These are phyloP conservation scores for Cecropterus lyciades DNA, from an alignment of 1,140 invertebrate species.

Conservation along the genomic window DNA sequence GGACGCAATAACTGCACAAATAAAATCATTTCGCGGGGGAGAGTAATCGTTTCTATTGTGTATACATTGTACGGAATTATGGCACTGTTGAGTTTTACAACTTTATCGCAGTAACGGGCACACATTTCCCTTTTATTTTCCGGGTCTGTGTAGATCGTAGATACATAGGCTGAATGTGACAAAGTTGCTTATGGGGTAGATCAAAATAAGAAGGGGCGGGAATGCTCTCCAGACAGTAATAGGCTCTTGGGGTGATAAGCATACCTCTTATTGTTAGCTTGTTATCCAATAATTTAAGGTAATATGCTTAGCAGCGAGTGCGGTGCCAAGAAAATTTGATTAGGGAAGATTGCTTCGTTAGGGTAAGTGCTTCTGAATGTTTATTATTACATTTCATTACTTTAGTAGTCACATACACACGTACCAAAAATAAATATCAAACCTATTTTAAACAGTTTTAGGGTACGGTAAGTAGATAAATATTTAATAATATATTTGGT, in stretches of 20 bases:
- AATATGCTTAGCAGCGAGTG: constrained; percentile 62
- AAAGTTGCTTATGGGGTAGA: constrained; percentile 55
- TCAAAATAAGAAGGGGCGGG: constrained; percentile 67
- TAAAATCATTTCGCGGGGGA: constrained; percentile 81
- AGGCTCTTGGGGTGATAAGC: constrained; percentile 75
- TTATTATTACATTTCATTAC: constrained; percentile 5
- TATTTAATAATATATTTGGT: too few relatives aligned
- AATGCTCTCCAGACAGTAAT: constrained; percentile 72
- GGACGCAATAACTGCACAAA: constrained; percentile 81
- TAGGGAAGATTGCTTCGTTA: constrained; percentile 8
- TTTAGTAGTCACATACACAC: too few relatives aligned
- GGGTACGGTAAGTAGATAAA: too few relatives aligned
- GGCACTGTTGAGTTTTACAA: constrained; percentile 44
- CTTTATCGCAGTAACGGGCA: constrained; percentile 48
- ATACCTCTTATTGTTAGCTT: constrained; percentile 81
- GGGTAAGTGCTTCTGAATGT: not conserved
- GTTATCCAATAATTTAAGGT: constrained; percentile 72
- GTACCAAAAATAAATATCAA: too few relatives aligned
- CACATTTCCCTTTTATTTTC: constrained; percentile 31
- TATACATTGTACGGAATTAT: constrained; percentile 75
- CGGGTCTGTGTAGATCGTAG: constrained; percentile 30
- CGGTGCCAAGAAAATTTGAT: constrained; percentile 55
- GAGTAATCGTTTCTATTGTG: constrained; percentile 80
- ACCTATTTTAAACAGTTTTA: too few relatives aligned
- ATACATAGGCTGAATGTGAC: constrained; percentile 48